Base-by-base conservation (phyloP, 2,113 vertebrate species). In the Atractosteus spatula region DNA sequence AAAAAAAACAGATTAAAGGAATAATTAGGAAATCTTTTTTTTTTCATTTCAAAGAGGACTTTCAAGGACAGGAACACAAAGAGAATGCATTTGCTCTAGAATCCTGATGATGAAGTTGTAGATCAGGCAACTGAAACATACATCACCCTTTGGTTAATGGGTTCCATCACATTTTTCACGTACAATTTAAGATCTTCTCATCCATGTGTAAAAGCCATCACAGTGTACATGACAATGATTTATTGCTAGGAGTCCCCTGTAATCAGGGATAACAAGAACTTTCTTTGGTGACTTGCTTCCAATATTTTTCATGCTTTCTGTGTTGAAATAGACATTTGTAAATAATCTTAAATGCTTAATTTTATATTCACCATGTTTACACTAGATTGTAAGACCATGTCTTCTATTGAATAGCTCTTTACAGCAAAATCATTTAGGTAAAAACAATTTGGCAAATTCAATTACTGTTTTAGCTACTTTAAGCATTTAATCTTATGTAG, bases 181-280 rank as follows among this genome's bases (percentile, higher is more conserved):
- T 72, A 65, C 62, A 65, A 72, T 72, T 72, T 72, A 64, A 61
- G 56, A 16, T 72, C 70, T 65, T 61, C 41, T 55, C 45, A 65
- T 55, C 70, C 70, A 55, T 72, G 62, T 55, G 64, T 64, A 45
- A 72, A 65, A 17, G 70, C 42, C 51, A 41, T 72, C 14, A 41
- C 3, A 16, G 14, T 62, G 11, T 8, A 29, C 51, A 13, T 64
- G 70, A 44, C n/a, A n/a, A 41, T 64, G 70, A 72, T 72, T 65
- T 55, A 59, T 63, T 47, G 59, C 29, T 54, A 69, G 67, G 8
- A 17, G 67, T 29, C 59, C 8, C 54, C 13, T 47, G 67, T 56
- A 69, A 69, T 66, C 64, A 44, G 11, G 64, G 41, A 66, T 44
- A 51, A 51, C 47, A 51, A 51, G 47, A 62, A 62, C 17, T 14